Conservation (phyloP, 2,113 vertebrate genomes). For the Leucoraja erinaceus region DNA sequence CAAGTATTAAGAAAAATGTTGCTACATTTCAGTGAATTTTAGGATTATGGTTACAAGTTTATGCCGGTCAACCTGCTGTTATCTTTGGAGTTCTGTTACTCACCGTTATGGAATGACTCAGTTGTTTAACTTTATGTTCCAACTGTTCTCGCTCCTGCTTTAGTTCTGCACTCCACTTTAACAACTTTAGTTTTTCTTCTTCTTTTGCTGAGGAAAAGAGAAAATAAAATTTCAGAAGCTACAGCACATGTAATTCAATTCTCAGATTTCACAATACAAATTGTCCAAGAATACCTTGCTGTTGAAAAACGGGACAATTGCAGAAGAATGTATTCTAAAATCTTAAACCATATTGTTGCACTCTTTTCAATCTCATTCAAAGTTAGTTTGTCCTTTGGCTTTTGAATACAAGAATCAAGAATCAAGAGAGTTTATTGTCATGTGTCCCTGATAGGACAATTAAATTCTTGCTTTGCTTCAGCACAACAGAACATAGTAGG, state of each 20-base stretch:
- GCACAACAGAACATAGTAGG: too few species aligned
- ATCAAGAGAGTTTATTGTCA: too few species aligned
- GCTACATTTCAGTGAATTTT: background rate
- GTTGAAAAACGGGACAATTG: background rate
- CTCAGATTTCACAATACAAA: background rate
- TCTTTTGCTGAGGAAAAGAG: constrained; percentile 76
- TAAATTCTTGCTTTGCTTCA: too few species aligned
- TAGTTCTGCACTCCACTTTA: constrained; percentile 95
- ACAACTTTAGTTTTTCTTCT: constrained; percentile 94
- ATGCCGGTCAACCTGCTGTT: background rate
- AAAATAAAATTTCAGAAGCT: constrained; percentile 35
- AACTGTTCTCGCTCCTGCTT: constrained; percentile 91
- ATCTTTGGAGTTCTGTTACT: constrained; percentile 45
- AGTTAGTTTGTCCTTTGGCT: background rate
- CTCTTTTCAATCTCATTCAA: background rate
- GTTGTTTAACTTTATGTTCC: constrained; percentile 92
- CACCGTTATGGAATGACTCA: constrained; percentile 91
- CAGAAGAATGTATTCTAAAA: background rate
- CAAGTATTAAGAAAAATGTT: background rate
- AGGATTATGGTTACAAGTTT: background rate
- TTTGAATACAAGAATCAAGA: too few species aligned
- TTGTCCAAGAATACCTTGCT: background rate
- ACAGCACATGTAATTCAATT: background rate
- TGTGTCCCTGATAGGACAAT: too few species aligned
- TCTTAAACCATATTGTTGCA: background rate